phyloP scores from a whole-genome alignment of 2,888 invertebrate species.

The Protodeltote pygarga region DNA sequence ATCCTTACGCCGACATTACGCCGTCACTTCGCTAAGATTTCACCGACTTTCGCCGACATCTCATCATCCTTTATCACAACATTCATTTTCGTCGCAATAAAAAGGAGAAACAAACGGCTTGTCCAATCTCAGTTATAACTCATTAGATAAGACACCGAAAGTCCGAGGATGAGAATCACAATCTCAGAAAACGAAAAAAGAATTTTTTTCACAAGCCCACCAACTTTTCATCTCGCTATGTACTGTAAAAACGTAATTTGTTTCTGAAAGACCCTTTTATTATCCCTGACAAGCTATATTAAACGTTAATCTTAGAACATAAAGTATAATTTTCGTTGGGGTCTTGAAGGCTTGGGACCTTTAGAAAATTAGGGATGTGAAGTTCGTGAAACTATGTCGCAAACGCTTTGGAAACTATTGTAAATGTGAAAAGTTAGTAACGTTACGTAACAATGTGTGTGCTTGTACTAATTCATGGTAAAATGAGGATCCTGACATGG shows the following conservation, averaged over 20 bases:
- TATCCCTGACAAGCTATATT: slow-evolving; percentile 22
- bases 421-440: slow-evolving; percentile 49
- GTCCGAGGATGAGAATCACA: slow-evolving; percentile 41
- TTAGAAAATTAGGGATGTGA: slow-evolving; percentile 15
- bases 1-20: slow-evolving; percentile 31
- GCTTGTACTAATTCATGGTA: slow-evolving; percentile 44
- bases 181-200: slow-evolving; percentile 37
- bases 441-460: slow-evolving; percentile 46
- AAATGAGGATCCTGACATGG: slow-evolving; percentile 29
- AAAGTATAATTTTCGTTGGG: slow-evolving; percentile 32
- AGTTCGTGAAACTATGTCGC: slow-evolving; percentile 49
- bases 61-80: slow-evolving; percentile 50
- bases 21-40: slow-evolving; percentile 22
- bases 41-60: slow-evolving; percentile 32
- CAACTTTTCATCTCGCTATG: slow-evolving; percentile 55
- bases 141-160: slow-evolving; percentile 58
- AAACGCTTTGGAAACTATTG: slow-evolving; percentile 47
- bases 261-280: slow-evolving; percentile 49
- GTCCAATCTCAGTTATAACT: slow-evolving; percentile 55
- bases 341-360: slow-evolving; percentile 20
- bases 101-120: slow-evolving; percentile 39
- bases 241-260: slow-evolving; percentile 63
- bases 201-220: slow-evolving; percentile 33
- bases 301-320: slow-evolving; percentile 14
- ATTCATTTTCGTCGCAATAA: slow-evolving; percentile 51